A percentile compares a stretch with the other conserved stretches of the same genome.
These are phyloP conservation scores for Manacus vitellinus DNA, from an alignment of 2,113 vertebrate species.

Conservation along the genomic window DNA sequence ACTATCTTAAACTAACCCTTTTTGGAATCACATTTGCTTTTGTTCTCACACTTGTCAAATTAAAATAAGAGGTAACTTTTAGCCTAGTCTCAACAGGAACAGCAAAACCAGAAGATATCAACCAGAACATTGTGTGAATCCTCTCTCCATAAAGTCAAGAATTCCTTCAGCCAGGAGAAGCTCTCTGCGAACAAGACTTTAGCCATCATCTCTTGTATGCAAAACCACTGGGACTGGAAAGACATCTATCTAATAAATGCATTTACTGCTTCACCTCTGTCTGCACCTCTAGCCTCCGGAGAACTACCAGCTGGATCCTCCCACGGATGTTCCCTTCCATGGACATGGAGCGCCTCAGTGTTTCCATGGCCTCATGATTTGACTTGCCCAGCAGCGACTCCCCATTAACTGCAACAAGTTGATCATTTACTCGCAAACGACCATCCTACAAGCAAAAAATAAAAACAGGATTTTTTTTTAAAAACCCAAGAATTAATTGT, in stretches of 20 bases:
- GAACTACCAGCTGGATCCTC: slow-evolving; percentile 91
- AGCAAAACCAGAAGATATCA: background rate
- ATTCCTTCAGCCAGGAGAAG: background rate
- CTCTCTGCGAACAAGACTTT: background rate
- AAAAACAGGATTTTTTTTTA: background rate
- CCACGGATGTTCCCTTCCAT: slow-evolving; percentile 94
- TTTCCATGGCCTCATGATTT: slow-evolving; percentile 96
- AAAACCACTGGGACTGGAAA: background rate
- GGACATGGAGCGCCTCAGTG: slow-evolving; percentile 94
- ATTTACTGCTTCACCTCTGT: slow-evolving; percentile 57
- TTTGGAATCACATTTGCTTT: background rate
- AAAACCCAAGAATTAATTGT: too few species aligned
- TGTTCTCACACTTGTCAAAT: background rate
- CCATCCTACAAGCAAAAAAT: slow-evolving; percentile 81
- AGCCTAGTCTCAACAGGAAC: background rate
- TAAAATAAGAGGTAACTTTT: background rate
- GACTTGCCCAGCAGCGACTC: slow-evolving; percentile 90
- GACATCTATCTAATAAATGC: background rate
- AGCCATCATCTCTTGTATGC: background rate
- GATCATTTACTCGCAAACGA: slow-evolving; percentile 88
- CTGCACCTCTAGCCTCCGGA: slow-evolving; percentile 76
- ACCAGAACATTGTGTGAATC: background rate
- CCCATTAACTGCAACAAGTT: slow-evolving; percentile 94
- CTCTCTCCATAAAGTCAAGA: background rate
- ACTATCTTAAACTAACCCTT: background rate